phyloP scores from a whole-genome alignment of 2,797 vertebrate genomes.

The Epinephelus malabaricus region DNA sequence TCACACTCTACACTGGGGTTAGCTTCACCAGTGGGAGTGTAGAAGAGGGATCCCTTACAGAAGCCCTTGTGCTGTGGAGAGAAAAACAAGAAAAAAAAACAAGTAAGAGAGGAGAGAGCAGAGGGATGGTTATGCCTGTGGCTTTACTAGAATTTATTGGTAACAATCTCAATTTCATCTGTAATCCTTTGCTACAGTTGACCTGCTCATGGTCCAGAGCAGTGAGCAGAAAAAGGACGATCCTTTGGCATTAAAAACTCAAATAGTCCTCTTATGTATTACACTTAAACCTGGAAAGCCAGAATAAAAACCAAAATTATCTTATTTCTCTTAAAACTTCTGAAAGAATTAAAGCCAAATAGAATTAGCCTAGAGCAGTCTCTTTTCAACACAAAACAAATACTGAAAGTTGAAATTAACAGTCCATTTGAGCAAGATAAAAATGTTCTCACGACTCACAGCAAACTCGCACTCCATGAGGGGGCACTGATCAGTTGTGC shows the following conservation, averaged over 20 bases:
- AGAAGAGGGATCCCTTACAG: constrained; percentile 69
- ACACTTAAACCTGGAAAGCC: too few species aligned
- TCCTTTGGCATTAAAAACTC: too few species aligned
- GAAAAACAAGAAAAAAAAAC: background rate
- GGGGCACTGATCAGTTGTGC: constrained; percentile 65
- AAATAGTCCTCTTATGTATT: too few species aligned
- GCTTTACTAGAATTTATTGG: background rate
- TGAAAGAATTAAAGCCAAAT: too few species aligned
- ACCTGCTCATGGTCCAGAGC: too few species aligned
- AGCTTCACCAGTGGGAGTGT: background rate
- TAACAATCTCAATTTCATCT: background rate
- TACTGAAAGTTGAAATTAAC: background rate
- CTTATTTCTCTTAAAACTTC: too few species aligned
- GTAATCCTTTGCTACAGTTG: background rate
- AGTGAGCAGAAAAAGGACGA: too few species aligned
- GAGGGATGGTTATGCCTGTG: background rate
- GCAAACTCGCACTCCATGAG: constrained; percentile 84
- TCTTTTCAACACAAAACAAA: background rate
- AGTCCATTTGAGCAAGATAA: background rate
- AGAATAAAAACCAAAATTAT: too few species aligned
- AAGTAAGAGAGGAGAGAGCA: background rate
- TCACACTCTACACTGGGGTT: constrained; percentile 66
- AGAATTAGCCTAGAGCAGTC: too few species aligned
- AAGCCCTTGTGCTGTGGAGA: constrained; percentile 84
- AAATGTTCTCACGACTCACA: constrained; percentile 74